A percentile compares a stretch with the other conserved stretches of the same genome.
Conservation (phyloP, 2,113 vertebrate species). For the Cichladusa arquata region DNA sequence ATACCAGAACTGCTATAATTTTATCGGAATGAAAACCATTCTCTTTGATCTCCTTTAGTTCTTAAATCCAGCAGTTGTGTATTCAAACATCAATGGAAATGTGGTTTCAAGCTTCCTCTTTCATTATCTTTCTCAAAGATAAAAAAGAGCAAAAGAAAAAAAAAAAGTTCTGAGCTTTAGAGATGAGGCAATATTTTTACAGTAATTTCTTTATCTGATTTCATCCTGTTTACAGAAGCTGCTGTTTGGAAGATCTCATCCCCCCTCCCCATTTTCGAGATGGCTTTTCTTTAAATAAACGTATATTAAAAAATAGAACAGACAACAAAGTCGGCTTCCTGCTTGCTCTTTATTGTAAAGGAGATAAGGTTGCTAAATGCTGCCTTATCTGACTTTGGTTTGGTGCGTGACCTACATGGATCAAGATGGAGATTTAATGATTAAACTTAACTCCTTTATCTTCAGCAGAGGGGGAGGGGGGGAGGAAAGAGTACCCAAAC, state of each 20-base stretch:
- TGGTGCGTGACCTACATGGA: conserved; percentile 47
- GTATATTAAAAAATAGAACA: conserved; percentile 36
- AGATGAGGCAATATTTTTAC: conserved; percentile 80
- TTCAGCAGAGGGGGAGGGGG: not conserved
- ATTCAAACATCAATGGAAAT: conserved; percentile 91
- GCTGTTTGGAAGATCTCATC: conserved; percentile 56
- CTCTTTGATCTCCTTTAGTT: conserved; percentile 91
- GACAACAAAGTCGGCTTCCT: conserved; percentile 15
- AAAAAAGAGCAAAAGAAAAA: conserved; percentile 75
- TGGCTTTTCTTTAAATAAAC: conserved; percentile 63
- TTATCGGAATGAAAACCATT: conserved; percentile 82
- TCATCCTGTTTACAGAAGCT: conserved; percentile 75
- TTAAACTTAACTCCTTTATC: conserved; percentile 67
- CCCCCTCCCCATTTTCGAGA: not conserved
- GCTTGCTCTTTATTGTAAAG: not conserved
- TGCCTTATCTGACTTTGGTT: conserved; percentile 36
- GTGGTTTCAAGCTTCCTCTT: conserved; percentile 85
- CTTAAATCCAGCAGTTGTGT: conserved; percentile 91
- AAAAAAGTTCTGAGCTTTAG: conserved; percentile 73
- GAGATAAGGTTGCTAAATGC: conserved; percentile 40
- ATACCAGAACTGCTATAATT: conserved; percentile 79
- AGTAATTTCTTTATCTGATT: conserved; percentile 83
- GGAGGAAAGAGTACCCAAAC: conserved; percentile 44
- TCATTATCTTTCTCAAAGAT: conserved; percentile 94
- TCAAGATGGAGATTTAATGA: conserved; percentile 65